Evolutionary conservation across 2,888 invertebrate species (phyloP).

Genomic region (Drosophila pegasa): DNA sequence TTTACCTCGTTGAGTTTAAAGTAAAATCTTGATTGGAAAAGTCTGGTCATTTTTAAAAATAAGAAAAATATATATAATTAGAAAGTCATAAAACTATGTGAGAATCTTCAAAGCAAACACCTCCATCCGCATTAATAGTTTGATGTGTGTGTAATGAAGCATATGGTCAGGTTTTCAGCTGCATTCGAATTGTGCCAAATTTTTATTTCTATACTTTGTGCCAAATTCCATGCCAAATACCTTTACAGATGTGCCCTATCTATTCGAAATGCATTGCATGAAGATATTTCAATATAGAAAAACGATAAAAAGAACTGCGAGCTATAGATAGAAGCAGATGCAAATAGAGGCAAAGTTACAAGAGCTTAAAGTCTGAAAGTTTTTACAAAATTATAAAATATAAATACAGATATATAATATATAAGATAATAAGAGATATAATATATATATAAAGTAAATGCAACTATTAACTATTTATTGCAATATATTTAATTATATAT

Average conservation of each 20-base stretch:
- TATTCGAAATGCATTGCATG: conserved; percentile 23
- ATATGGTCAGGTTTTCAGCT: conserved; percentile 35
- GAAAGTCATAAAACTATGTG: not conserved
- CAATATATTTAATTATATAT: not conserved
- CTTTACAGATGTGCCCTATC: conserved; percentile 33
- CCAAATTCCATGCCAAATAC: conserved; percentile 60
- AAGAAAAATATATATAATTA: too few relatives aligned
- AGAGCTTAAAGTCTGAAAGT: too few relatives aligned
- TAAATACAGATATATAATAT: not conserved
- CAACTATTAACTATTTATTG: not conserved
- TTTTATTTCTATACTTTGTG: conserved; percentile 39
- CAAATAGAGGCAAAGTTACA: not conserved
- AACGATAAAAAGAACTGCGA: not conserved
- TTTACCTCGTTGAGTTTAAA: too few relatives aligned
- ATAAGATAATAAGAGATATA: not conserved
- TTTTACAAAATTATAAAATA: not conserved
- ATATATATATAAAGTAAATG: not conserved
- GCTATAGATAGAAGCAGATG: not conserved
- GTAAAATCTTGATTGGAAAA: too few relatives aligned
- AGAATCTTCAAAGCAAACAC: not conserved
- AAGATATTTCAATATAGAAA: conserved; percentile 4
- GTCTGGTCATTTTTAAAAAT: too few relatives aligned
- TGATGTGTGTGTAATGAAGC: conserved; percentile 23
- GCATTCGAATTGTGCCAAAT: conserved; percentile 31
- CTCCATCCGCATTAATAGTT: not conserved